Evolutionary conservation across 2,797 vertebrate genomes (phyloP), one percentile per base, ranked within the genome.

Genomic region (Muraenolepis orangiensis): DNA sequence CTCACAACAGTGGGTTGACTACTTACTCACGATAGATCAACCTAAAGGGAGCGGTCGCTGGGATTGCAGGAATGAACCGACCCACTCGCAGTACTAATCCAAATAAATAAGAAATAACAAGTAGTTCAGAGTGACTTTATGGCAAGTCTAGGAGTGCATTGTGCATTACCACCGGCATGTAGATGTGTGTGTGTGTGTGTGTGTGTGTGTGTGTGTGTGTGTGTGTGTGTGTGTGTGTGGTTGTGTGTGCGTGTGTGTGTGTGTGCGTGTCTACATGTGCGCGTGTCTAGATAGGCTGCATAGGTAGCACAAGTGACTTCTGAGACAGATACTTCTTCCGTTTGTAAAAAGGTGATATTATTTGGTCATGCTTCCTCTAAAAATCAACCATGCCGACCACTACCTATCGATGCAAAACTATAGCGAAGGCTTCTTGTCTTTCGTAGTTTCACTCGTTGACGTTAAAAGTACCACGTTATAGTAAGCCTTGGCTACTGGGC

Each of bases 261-360:
- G 80, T 42, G 38, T 75, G 69, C 71, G 71, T 66, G 67, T 66
- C 29, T 76, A 66, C 57, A 16, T 74, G 70, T 67, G 80, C 70
- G 73, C 11, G 38, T 71, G 76, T 79, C 81, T 87, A 81, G 81
- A 88, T 87, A 87, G 84, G 88, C 83, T 90, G 90, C 90, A 90
- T 88, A 90, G 85, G 85, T 84, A 78, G 84, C 84, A 80, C 86
- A 86, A 75, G 82, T 83, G 83, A 80, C 87, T 84, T 84, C 84
- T 81, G 74, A 57, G 51, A 57, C 13, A 12, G 40, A 16, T 83
- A 78, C 83, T 74, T 76, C 14, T 70, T 74, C 71, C 20, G n/a
- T 71, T 76, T 79, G 76, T 23, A 26, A 26, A 26, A 61, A n/a
- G 3, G n/a, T 18, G 40, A 42, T 42, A 42, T 42, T 42, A 42